Conservation (phyloP, 2,888 invertebrate genomes). For the Platypus cylindrus region DNA sequence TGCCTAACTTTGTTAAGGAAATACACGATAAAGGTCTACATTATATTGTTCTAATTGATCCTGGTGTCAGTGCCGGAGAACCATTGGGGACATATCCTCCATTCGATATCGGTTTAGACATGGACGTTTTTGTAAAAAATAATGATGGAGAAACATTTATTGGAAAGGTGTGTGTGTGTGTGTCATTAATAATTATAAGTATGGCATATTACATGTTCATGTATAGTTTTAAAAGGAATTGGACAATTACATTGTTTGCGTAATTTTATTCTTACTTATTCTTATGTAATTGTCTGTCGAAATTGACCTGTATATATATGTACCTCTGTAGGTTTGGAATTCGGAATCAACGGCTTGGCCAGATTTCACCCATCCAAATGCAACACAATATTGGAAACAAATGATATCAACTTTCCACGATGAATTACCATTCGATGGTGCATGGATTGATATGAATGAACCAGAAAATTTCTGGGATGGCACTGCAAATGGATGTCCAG, state of each 20-base stretch:
- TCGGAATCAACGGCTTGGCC: constrained; percentile 59
- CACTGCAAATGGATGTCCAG: constrained; percentile 37
- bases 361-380: constrained; percentile 66
- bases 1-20: constrained; percentile 56
- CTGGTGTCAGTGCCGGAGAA: constrained; percentile 65
- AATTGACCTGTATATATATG: too few species aligned
- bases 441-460: constrained; percentile 89
- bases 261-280: constrained; percentile 1
- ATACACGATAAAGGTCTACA: constrained; percentile 61
- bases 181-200: too few species aligned
- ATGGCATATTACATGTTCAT: too few species aligned
- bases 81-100: constrained; percentile 56
- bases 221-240: too few species aligned
- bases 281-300: too few species aligned
- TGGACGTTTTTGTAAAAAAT: constrained; percentile 65
- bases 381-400: constrained; percentile 57
- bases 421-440: constrained; percentile 59
- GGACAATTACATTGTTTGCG: too few species aligned
- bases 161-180: constrained; percentile 58
- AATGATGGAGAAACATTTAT: constrained; percentile 49
- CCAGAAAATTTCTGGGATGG: constrained; percentile 69
- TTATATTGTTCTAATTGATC: constrained; percentile 61
- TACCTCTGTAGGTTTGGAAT: constrained; percentile 57
- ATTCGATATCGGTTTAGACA: constrained; percentile 58
- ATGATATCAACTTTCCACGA: constrained; percentile 54